Evolutionary conservation across 2,113 vertebrate species (phyloP), one percentile per base, ranked within the genome.

Genomic region (Tenrec ecaudatus): DNA sequence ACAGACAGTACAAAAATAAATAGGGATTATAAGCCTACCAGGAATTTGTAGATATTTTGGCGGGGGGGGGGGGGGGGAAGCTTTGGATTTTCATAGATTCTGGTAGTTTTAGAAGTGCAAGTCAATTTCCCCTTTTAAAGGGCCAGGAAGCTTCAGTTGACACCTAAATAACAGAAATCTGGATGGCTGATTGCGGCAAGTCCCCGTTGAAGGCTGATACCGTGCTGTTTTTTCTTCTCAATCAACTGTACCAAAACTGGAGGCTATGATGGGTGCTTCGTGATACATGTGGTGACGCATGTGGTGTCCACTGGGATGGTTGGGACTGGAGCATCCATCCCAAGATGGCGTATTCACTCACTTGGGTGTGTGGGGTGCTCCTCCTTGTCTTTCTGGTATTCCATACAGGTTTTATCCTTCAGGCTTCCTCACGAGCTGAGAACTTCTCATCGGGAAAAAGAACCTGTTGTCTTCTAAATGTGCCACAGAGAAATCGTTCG

Each of bases 11-110:
- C 53, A 47, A 77, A 29, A 75, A 43, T 58, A 68, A 33, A 19
- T 38, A 79, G 38, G 64, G 82, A 73, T 6, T 87, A 79, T 33
- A 90, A 87, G 53, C 31, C 38, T n/a, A 29, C 2, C n/a, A 4
- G 83, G 33, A 80, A 57, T 57, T 71, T 89, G 75, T 23, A 87
- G 57, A 38, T n/a, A 75, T 86, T 95, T 89, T 76, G 33, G n/a
- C n/a, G n/a, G n/a, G n/a, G n/a, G n/a, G n/a, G n/a, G 31, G 43
- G 47, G 47, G 9, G 47, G 31, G 43, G 53, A 79, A 47, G 15
- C 60, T 85, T 82, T 86, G 76, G 29, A 82, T 64, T 76, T 91
- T 47, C 22, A 8, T 62, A 40, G 2, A 20, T 25, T 77, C 57
- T 58, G 16, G 33, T 40, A 57, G 22, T 71, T 66, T 89, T 62